Evolutionary conservation across 2,888 invertebrate species (phyloP).

Genomic region (Bhutanitis thaidina): DNA sequence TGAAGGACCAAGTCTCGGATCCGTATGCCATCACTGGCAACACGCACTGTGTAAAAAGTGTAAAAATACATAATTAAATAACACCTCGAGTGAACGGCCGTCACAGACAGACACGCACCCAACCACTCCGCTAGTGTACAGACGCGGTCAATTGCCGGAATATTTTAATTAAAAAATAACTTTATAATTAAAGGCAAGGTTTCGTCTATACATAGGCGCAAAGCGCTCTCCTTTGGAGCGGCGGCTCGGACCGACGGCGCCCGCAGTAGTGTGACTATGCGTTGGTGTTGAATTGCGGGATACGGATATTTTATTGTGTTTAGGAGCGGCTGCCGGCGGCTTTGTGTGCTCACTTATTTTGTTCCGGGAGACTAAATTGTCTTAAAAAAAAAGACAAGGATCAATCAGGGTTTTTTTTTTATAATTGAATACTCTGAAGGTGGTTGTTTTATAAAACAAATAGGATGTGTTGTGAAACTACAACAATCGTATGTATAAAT

Average conservation of each 20-base stretch:
- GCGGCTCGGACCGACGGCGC: not conserved
- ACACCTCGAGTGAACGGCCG: not conserved
- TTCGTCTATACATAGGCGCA: not conserved
- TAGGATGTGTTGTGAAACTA: too few species aligned
- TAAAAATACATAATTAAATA: not conserved
- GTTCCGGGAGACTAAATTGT: too few species aligned
- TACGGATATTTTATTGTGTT: too few species aligned
- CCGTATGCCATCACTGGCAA: too few species aligned
- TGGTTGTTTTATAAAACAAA: too few species aligned
- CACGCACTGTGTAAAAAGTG: not conserved
- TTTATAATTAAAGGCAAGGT: not conserved
- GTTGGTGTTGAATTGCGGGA: not conserved
- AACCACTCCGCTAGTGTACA: not conserved
- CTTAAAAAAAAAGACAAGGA: too few species aligned
- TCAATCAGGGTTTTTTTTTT: too few species aligned
- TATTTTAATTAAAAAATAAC: slow-evolving; percentile 6
- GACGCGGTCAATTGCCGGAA: not conserved
- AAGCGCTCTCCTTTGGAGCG: not conserved
- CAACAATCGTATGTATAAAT: too few species aligned
- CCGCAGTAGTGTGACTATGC: not conserved
- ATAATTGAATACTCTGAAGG: too few species aligned
- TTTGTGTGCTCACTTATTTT: too few species aligned
- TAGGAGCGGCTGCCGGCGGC: too few species aligned
- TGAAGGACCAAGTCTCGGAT: too few species aligned
- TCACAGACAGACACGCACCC: not conserved